Percentiles rank a stretch among this genome's conserved stretches.
phyloP scores from a whole-genome alignment of 2,113 vertebrate species.

The Hemiscyllium ocellatum region DNA sequence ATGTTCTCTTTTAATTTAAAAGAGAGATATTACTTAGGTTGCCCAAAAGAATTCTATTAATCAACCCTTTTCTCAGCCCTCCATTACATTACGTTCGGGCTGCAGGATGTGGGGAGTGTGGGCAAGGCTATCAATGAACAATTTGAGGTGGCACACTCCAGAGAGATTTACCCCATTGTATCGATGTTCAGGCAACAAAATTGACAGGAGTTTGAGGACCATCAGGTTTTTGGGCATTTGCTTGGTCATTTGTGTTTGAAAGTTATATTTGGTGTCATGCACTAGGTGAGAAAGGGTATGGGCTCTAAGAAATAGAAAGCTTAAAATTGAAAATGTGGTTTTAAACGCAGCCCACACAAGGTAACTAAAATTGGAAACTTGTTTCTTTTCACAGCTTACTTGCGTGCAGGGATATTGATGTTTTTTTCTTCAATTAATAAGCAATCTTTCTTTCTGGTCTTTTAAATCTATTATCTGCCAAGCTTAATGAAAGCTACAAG shows the following conservation, averaged over 20 bases:
- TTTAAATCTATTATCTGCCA: constrained; percentile 38
- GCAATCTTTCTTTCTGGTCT: constrained; percentile 32
- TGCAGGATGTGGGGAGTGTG: neutral
- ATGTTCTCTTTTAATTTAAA: neutral
- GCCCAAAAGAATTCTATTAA: neutral
- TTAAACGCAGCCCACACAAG: neutral
- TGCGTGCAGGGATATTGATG: constrained; percentile 7
- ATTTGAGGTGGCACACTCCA: too few relatives aligned
- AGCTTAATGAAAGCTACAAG: constrained; percentile 33
- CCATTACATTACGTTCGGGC: neutral
- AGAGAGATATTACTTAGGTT: neutral
- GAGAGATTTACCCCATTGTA: neutral
- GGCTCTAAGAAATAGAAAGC: neutral
- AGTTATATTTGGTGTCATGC: neutral
- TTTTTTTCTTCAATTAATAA: constrained; percentile 30
- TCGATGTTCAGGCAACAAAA: neutral
- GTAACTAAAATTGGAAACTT: constrained; percentile 14
- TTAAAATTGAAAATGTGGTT: neutral
- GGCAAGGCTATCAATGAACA: too few relatives aligned
- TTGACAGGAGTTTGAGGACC: neutral
- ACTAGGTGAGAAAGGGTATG: too few relatives aligned
- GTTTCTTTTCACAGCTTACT: constrained; percentile 24
- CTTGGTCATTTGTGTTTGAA: neutral
- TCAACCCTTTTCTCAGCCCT: neutral
- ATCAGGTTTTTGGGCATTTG: neutral